Evolutionary conservation across 2,888 invertebrate species (phyloP).

Genomic region (Euplexia lucipara): DNA sequence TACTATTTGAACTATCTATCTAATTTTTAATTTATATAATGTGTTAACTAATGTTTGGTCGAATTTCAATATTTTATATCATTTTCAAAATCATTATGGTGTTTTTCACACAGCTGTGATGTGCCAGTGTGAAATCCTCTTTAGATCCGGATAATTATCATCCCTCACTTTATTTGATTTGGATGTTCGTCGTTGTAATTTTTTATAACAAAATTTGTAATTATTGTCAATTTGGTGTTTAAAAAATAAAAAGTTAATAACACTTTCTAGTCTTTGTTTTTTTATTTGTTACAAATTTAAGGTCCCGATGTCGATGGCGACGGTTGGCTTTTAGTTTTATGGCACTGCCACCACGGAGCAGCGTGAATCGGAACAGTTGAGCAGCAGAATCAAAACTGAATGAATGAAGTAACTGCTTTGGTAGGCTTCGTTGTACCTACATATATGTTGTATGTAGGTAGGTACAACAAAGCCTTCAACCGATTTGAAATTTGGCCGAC

Average conservation of each 20-base stretch:
- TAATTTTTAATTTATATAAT: background rate
- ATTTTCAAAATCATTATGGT: background rate
- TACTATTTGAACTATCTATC: background rate
- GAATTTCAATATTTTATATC: constrained; percentile 4
- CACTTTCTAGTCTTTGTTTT: constrained; percentile 47
- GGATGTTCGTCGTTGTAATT: constrained; percentile 63
- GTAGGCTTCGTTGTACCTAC: too few species aligned
- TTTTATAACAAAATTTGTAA: constrained; percentile 72
- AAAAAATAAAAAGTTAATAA: constrained; percentile 63
- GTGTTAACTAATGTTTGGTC: too few species aligned
- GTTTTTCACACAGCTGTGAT: constrained; percentile 2
- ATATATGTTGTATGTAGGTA: too few species aligned
- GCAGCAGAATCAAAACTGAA: too few species aligned
- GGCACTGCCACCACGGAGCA: too few species aligned
- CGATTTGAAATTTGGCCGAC: too few species aligned
- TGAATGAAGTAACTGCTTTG: too few species aligned
- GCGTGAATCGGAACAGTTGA: too few species aligned
- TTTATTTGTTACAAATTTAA: constrained; percentile 22
- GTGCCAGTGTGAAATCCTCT: constrained; percentile 1
- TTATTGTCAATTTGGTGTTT: constrained; percentile 76
- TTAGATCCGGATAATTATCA: constrained; percentile 18
- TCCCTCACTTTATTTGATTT: constrained; percentile 47
- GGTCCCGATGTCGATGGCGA: accelerated
- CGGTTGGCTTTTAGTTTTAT: background rate
- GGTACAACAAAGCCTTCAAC: too few species aligned